Evolutionary conservation across 37 sponge, comb jelly and placozoan genomes (phyloP).

Genomic region (Cladorhizidae sp.): DNA sequence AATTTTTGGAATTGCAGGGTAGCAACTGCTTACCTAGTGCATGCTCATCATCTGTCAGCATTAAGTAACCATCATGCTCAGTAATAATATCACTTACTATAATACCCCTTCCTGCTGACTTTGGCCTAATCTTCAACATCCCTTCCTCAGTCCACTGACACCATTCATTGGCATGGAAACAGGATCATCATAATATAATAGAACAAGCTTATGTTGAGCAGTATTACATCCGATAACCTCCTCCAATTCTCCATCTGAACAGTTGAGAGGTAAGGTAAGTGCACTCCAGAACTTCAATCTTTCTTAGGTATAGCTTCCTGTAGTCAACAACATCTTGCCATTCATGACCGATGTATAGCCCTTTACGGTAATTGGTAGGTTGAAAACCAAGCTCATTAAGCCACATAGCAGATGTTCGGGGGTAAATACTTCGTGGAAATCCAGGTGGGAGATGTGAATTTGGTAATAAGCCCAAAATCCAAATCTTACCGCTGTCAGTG

Average conservation of each 20-base stretch:
- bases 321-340: constrained; percentile 36
- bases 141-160: too few species aligned
- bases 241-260: too few species aligned
- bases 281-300: constrained; percentile 8
- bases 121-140: not conserved
- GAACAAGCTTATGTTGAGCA: constrained; percentile 6
- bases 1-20: not conserved
- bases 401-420: constrained; percentile 24
- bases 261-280: not conserved
- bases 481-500: too few species aligned
- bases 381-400: constrained; percentile 31
- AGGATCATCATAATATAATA: constrained; percentile 28
- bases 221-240: not conserved
- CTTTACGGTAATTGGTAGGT: not conserved
- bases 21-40: not conserved
- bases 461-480: too few species aligned
- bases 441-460: too few species aligned
- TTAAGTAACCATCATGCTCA: constrained; percentile 4
- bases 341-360: constrained; percentile 42
- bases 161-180: not conserved
- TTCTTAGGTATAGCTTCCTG: constrained; percentile 16
- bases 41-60: not conserved
- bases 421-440: not conserved
- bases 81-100: constrained; percentile 42
- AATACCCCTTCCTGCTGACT: constrained; percentile 17